Conservation (phyloP, 2,888 invertebrate genomes). For the Muscina levida region DNA sequence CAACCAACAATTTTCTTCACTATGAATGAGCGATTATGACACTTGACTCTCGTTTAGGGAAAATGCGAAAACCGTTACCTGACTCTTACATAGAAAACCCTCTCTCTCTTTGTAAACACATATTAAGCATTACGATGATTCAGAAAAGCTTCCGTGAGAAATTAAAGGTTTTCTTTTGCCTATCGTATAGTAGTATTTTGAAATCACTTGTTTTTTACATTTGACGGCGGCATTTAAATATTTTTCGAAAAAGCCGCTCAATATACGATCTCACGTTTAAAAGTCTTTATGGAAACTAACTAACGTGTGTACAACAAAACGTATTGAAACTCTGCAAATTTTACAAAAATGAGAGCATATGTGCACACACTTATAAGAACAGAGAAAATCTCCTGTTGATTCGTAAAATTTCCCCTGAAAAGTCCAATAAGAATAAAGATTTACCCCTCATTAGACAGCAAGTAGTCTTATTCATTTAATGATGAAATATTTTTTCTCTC, state of each 20-base stretch:
- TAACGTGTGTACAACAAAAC: constrained; percentile 11
- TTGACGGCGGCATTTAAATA: constrained; percentile 56
- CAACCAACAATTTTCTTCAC: constrained; percentile 3
- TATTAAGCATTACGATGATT: no score
- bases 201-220: constrained; percentile 32
- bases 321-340: constrained; percentile 19
- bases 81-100: constrained; percentile 25
- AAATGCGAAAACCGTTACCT: neutral
- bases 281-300: constrained; percentile 52
- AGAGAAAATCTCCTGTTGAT: neutral
- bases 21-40: neutral
- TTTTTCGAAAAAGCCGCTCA: constrained; percentile 32
- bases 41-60: neutral
- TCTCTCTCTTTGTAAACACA: neutral
- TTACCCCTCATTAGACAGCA: neutral
- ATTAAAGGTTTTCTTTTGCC: constrained; percentile 17
- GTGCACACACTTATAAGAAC: neutral
- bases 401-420: constrained; percentile 35
- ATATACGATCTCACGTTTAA: constrained; percentile 51
- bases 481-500: neutral
- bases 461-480: neutral
- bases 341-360: constrained; percentile 18
- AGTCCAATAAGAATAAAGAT: constrained; percentile 26
- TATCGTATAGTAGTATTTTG: no score
- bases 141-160: constrained; percentile 53